phyloP scores from a whole-genome alignment of 2,113 vertebrate species.

The Pseudorasbora parva region DNA sequence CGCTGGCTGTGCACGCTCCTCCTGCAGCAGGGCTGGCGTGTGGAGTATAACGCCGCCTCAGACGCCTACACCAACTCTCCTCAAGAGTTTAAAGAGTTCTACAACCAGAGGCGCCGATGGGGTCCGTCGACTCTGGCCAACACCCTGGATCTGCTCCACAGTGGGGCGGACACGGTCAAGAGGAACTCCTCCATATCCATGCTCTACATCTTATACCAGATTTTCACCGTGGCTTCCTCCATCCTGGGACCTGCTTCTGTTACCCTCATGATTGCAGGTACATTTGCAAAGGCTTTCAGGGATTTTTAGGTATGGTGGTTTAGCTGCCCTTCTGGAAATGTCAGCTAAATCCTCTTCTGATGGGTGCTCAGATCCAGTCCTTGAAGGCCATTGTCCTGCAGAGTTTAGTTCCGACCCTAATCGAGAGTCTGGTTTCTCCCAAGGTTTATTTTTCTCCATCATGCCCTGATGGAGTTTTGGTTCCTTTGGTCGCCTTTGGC shows the following conservation, averaged over 20 bases:
- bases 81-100: slow-evolving; percentile 84
- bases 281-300: background rate
- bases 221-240: slow-evolving; percentile 79
- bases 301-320: background rate
- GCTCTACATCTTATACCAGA: slow-evolving; percentile 81
- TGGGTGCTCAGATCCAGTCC: too few species aligned
- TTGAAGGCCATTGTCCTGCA: too few species aligned
- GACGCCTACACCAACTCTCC: slow-evolving; percentile 84
- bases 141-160: slow-evolving; percentile 80
- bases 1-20: slow-evolving; percentile 84
- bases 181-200: slow-evolving; percentile 79
- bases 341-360: background rate
- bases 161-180: slow-evolving; percentile 74
- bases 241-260: slow-evolving; percentile 83
- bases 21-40: slow-evolving; percentile 82
- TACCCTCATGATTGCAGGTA: slow-evolving; percentile 82
- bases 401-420: too few species aligned
- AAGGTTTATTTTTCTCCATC: too few species aligned
- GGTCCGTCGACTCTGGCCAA: slow-evolving; percentile 83
- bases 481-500: too few species aligned
- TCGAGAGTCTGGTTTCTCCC: too few species aligned
- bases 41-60: slow-evolving; percentile 83
- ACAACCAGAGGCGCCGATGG: slow-evolving; percentile 83
- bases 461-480: too few species aligned
- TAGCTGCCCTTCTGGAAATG: background rate